Base-by-base conservation (phyloP, 2,888 invertebrate species). In the Andrena trimmerana region DNA sequence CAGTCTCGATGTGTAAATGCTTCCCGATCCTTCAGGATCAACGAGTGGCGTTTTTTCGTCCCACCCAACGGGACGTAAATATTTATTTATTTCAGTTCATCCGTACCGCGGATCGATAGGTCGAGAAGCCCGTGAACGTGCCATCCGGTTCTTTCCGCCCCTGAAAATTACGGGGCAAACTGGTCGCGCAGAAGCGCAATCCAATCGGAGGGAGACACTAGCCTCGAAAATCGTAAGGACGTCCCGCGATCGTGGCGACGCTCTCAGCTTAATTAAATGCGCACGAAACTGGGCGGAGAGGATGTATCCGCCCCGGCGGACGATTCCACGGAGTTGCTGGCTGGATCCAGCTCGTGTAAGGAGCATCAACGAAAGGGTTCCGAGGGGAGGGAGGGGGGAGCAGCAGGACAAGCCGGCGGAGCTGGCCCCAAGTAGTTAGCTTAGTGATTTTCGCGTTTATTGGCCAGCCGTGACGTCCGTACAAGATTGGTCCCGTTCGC, bases 401-500 rank as follows among this genome's bases (percentile, higher is more conserved):
- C 75, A 81, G 79, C 85, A 85, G 81, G 90, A 90, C 90, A 89
- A 88, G 90, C 84, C 83, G 36, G 54, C 85, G 10, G 24, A 80
- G 85, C 81, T 88, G 66, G 87, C 77, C 88, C 89, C 81, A 89
- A 91, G 90, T 92, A 92, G 92, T 93, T 93, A 90, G 93, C 90
- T 91, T 92, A 93, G 92, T 92, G 93, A 93, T 93, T 93, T 92
- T 90, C 89, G 89, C 92, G 91, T 93, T 93, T 92, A 93, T 92
- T 92, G 92, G 92, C 90, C 89, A 88, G 90, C 90, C 90, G 90
- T 92, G 93, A 92, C 92, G 92, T 90, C 90, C 90, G 88, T 86
- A 85, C 90, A 90, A 94, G 93, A 93, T 93, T 93, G 93, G 92
- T 89, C 90, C 90, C 85, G 88, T 90, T 90, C 88, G 70, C 89